phyloP scores from a whole-genome alignment of 2,113 vertebrate genomes.

The Chlorodrepanis virens region DNA sequence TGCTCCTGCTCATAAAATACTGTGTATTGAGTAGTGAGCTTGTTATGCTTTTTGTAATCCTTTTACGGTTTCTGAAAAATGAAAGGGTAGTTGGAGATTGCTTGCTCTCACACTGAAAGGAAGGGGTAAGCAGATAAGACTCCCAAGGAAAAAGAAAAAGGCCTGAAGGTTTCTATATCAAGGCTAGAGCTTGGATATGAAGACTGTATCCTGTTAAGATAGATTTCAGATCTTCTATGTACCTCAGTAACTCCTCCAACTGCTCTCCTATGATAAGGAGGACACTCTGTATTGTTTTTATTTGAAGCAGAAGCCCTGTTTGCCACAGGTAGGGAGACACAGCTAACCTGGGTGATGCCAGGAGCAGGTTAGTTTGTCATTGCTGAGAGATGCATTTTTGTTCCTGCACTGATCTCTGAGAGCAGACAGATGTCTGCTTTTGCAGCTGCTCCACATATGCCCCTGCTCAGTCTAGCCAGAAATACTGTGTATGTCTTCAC shows the following conservation, averaged over 20 bases:
- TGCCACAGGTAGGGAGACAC: not conserved
- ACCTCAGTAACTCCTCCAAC: not conserved
- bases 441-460: slow-evolving; percentile 54
- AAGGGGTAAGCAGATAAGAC: not conserved
- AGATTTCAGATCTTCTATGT: not conserved
- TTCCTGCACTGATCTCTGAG: not conserved
- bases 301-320: not conserved
- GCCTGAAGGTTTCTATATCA: not conserved
- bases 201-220: not conserved
- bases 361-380: not conserved
- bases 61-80: not conserved
- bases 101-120: not conserved
- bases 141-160: not conserved
- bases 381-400: not conserved
- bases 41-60: not conserved
- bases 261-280: not conserved
- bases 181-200: not conserved
- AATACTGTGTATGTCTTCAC: not conserved
- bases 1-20: not conserved
- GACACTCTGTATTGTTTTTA: not conserved
- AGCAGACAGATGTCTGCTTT: slow-evolving; percentile 11
- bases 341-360: not conserved
- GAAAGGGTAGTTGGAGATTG: not conserved
- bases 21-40: not conserved
- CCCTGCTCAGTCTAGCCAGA: not conserved